phyloP scores from a whole-genome alignment of 1,140 invertebrate genomes.

The Ceratitis capitata region DNA sequence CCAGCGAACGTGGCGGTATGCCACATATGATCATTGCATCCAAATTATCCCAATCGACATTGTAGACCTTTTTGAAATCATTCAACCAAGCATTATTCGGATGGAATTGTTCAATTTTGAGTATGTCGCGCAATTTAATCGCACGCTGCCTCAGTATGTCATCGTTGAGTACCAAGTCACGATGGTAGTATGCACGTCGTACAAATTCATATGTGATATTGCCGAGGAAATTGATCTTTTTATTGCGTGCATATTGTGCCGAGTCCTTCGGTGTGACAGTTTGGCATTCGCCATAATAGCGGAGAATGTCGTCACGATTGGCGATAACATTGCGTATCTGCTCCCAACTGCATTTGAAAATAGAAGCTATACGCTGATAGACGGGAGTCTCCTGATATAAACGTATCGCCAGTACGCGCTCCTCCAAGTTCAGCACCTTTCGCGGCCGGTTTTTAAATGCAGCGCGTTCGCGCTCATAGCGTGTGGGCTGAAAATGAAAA shows the following conservation, averaged over 20 bases:
- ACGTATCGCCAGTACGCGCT: conserved; percentile 44
- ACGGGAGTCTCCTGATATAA: conserved; percentile 41
- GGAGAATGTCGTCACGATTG: conserved; percentile 42
- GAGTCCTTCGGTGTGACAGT: conserved; percentile 37
- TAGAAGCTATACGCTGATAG: conserved; percentile 40
- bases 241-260: conserved; percentile 33
- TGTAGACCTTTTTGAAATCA: conserved; percentile 43
- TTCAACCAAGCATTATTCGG: conserved; percentile 43
- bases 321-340: conserved; percentile 44
- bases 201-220: conserved; percentile 44
- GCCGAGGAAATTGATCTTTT: conserved; percentile 46
- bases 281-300: conserved; percentile 43
- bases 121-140: conserved; percentile 39
- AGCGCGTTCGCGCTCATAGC: conserved; percentile 39
- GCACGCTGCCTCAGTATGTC: conserved; percentile 41
- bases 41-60: conserved; percentile 40
- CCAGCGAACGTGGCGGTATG: conserved; percentile 38
- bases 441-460: conserved; percentile 41
- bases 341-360: conserved; percentile 45
- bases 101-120: conserved; percentile 43
- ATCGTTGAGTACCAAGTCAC: conserved; percentile 7
- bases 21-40: conserved; percentile 25
- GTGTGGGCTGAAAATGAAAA: conserved; percentile 37
- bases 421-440: conserved; percentile 43
- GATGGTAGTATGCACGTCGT: conserved; percentile 39